Conservation (phyloP, 2,888 invertebrate genomes). For the Cerceris ruficornis region DNA sequence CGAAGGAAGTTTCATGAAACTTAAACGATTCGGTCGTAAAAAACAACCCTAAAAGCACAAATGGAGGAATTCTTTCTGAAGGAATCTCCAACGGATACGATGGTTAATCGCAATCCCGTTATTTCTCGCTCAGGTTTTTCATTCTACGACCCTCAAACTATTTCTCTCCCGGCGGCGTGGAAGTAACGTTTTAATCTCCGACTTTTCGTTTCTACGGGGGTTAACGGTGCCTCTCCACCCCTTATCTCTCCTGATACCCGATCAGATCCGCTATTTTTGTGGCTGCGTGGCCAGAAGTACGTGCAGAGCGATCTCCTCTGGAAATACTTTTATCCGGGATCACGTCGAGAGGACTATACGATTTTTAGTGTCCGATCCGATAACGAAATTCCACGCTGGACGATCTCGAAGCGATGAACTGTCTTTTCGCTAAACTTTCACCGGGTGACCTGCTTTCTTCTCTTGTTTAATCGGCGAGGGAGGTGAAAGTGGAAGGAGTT, state of each 20-base stretch:
- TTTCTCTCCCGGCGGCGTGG: neutral
- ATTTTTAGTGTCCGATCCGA: conserved; percentile 9
- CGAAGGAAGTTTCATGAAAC: too few relatives aligned
- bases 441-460: too few relatives aligned
- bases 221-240: conserved; percentile 2
- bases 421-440: too few relatives aligned
- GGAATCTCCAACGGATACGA: too few relatives aligned
- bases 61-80: too few relatives aligned
- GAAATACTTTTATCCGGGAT: conserved; percentile 9
- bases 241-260: conserved; percentile 21
- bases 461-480: too few relatives aligned
- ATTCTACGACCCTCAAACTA: conserved; percentile 1
- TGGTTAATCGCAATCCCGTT: too few relatives aligned
- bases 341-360: neutral
- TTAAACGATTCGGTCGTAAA: too few relatives aligned
- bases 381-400: neutral
- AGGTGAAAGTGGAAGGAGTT: too few relatives aligned
- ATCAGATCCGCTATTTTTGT: conserved; percentile 8
- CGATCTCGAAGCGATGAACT: neutral
- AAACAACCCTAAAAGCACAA: too few relatives aligned
- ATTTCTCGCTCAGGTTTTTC: too few relatives aligned
- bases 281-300: conserved; percentile 5
- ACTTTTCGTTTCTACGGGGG: neutral
- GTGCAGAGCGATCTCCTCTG: conserved; percentile 7
- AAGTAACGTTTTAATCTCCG: conserved; percentile 31